phyloP scores from a whole-genome alignment of 2,888 invertebrate species.

The Erebia epiphron region DNA sequence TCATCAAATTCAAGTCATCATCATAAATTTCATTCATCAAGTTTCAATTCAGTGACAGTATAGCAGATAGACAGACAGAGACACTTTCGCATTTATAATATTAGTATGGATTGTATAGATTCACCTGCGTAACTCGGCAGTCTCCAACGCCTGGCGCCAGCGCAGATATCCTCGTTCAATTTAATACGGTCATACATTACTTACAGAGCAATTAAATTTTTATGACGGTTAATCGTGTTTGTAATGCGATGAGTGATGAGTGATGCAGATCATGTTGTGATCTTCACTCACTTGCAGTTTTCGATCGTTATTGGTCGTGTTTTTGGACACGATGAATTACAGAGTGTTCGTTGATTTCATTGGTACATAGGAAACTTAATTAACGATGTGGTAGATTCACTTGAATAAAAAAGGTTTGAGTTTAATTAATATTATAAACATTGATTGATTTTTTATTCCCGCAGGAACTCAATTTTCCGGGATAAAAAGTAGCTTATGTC shows the following conservation, averaged over 20 bases:
- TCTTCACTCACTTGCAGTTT: slow-evolving; percentile 28
- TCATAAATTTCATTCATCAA: too few relatives aligned
- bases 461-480: too few relatives aligned
- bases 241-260: slow-evolving; percentile 28
- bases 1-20: too few relatives aligned
- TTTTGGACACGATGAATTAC: background rate
- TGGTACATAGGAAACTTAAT: background rate
- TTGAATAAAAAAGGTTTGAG: too few relatives aligned
- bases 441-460: too few relatives aligned
- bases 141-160: slow-evolving; percentile 37
- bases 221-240: slow-evolving; percentile 43
- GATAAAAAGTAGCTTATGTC: too few relatives aligned
- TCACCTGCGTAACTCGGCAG: too few relatives aligned
- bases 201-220: slow-evolving; percentile 52
- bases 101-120: too few relatives aligned
- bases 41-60: too few relatives aligned
- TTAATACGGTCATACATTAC: slow-evolving; percentile 57
- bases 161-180: slow-evolving; percentile 48
- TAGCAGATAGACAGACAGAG: too few relatives aligned
- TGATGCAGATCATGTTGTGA: slow-evolving; percentile 25
- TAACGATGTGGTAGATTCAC: background rate
- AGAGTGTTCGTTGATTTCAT: background rate
- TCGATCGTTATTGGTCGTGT: slow-evolving; percentile 1
- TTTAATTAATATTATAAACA: too few relatives aligned
- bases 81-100: too few relatives aligned